phyloP scores from a whole-genome alignment of 2,797 vertebrate genomes.

The Bradypodion pumilum region DNA sequence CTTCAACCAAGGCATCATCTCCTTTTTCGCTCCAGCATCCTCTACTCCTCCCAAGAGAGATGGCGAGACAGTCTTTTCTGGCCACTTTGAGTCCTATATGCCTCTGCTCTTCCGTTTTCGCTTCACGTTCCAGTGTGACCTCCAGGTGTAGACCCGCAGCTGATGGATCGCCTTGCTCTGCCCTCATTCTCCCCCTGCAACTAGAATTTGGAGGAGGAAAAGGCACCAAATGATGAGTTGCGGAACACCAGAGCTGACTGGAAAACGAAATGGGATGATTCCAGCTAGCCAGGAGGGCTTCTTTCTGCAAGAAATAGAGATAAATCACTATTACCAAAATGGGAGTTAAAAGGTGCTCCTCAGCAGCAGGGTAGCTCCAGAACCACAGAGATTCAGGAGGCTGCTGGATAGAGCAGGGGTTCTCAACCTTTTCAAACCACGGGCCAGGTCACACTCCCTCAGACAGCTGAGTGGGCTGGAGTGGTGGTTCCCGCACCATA shows the following conservation, averaged over 20 bases:
- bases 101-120: not conserved
- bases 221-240: too few species aligned
- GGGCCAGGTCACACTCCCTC: too few species aligned
- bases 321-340: not conserved
- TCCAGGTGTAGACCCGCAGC: not conserved
- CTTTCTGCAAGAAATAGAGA: not conserved
- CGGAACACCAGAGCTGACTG: too few species aligned
- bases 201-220: too few species aligned
- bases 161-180: conserved; percentile 1
- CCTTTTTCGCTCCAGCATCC: not conserved
- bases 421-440: too few species aligned
- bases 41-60: not conserved
- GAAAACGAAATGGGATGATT: not conserved
- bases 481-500: too few species aligned
- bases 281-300: not conserved
- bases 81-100: not conserved
- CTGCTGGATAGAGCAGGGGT: too few species aligned
- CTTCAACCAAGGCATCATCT: not conserved
- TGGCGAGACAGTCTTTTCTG: not conserved
- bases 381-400: too few species aligned
- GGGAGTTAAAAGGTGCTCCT: not conserved
- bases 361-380: too few species aligned
- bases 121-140: not conserved
- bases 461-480: too few species aligned
- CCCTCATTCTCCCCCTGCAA: conserved; percentile 2